These are phyloP conservation scores for Bergia sp. DNA, from an alignment of 92 coral and sea anemone species.

Conservation along the genomic window DNA sequence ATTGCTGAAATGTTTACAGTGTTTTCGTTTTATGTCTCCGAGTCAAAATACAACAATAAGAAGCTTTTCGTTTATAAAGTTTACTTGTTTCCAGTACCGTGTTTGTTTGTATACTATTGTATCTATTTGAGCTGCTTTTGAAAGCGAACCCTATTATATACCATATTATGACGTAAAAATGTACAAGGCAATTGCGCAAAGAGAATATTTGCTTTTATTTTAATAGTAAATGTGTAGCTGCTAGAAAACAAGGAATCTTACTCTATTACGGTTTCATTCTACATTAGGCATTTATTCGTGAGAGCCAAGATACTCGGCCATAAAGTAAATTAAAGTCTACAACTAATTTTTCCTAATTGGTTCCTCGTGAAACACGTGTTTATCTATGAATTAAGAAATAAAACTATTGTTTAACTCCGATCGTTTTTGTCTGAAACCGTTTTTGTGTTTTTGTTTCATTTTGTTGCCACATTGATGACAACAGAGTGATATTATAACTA, in stretches of 20 bases:
- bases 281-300: background rate
- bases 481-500: background rate
- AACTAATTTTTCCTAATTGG: slow-evolving; percentile 25
- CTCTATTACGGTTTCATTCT: background rate
- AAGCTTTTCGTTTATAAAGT: background rate
- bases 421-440: background rate
- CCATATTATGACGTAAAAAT: too few species aligned
- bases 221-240: too few species aligned
- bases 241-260: too few species aligned
- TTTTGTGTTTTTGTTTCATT: background rate
- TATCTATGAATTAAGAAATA: slow-evolving; percentile 7
- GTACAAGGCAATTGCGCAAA: too few species aligned
- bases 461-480: slow-evolving; percentile 9
- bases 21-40: background rate
- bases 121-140: too few species aligned
- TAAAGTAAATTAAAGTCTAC: background rate
- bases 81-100: background rate
- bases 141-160: too few species aligned
- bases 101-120: background rate
- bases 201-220: too few species aligned
- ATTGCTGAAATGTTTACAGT: background rate
- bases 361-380: slow-evolving; percentile 14
- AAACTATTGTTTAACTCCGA: background rate
- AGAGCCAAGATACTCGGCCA: background rate
- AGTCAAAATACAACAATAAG: background rate